Evolutionary conservation across 1,140 invertebrate species (phyloP).

Genomic region (Agraylea sexmaculata): DNA sequence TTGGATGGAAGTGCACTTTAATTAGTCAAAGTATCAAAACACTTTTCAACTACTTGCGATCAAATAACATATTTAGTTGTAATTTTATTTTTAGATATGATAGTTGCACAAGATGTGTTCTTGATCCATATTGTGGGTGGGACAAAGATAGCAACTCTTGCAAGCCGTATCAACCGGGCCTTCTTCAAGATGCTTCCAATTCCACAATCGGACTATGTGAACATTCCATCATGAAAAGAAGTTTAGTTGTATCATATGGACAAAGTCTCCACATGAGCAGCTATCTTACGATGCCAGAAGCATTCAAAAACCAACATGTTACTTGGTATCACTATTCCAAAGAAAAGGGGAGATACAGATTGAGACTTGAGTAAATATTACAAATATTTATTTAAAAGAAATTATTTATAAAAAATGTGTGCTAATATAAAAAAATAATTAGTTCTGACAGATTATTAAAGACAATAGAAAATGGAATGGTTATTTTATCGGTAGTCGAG

Average conservation of each 20-base stretch:
- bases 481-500: constrained; percentile 57
- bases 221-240: constrained; percentile 53
- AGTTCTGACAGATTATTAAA: constrained; percentile 58
- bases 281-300: constrained; percentile 56
- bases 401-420: background rate
- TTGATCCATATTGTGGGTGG: constrained; percentile 77
- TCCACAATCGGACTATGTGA: constrained; percentile 59
- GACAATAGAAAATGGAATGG: constrained; percentile 57
- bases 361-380: constrained; percentile 33
- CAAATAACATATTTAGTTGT: too few relatives aligned
- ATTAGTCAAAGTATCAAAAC: background rate
- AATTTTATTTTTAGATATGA: constrained; percentile 45
- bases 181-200: constrained; percentile 59
- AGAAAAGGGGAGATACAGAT: constrained; percentile 49
- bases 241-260: constrained; percentile 59
- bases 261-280: constrained; percentile 66
- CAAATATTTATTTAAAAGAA: constrained; percentile 1
- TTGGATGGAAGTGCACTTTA: constrained; percentile 3
- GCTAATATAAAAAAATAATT: too few relatives aligned
- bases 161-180: constrained; percentile 56
- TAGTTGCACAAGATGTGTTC: constrained; percentile 64
- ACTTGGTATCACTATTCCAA: constrained; percentile 62
- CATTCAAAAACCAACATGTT: constrained; percentile 46
- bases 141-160: constrained; percentile 64
- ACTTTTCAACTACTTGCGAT: background rate